Evolutionary conservation across 2,113 vertebrate species (phyloP).

Genomic region (Cephalopterus ornatus): DNA sequence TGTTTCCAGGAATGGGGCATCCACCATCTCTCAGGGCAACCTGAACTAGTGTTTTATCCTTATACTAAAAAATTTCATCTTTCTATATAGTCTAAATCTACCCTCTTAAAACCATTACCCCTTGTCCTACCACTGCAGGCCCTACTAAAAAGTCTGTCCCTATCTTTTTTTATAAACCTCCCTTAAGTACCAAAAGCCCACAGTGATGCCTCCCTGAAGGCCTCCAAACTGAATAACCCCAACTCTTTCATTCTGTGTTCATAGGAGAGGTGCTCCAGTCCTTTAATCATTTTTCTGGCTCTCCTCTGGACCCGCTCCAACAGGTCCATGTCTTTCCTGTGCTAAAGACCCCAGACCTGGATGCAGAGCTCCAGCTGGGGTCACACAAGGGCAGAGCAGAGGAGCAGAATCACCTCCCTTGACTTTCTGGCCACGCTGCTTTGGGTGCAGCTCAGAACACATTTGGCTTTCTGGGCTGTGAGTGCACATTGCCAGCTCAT

Average conservation of each 20-base stretch:
- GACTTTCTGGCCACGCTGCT: neutral
- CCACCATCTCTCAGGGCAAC: neutral
- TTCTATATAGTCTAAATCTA: neutral
- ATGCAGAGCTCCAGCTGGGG: neutral
- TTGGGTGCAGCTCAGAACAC: neutral
- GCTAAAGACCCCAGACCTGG: neutral
- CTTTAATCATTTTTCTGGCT: neutral
- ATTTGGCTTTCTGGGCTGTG: neutral
- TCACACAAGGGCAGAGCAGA: neutral
- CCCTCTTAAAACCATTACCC: neutral
- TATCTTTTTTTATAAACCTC: neutral
- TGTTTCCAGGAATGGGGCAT: neutral
- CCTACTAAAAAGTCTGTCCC: neutral
- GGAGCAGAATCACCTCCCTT: neutral
- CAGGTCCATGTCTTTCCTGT: neutral
- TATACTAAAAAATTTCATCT: neutral
- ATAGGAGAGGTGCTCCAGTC: neutral
- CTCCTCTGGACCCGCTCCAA: rapidly evolving
- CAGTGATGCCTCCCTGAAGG: neutral
- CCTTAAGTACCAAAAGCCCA: neutral
- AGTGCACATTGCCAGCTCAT: neutral
- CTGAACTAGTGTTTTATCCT: neutral
- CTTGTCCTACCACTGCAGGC: neutral
- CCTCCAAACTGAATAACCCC: neutral
- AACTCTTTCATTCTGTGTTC: neutral